Conservation (phyloP, 2,888 invertebrate species). For the Dusona sp. region DNA sequence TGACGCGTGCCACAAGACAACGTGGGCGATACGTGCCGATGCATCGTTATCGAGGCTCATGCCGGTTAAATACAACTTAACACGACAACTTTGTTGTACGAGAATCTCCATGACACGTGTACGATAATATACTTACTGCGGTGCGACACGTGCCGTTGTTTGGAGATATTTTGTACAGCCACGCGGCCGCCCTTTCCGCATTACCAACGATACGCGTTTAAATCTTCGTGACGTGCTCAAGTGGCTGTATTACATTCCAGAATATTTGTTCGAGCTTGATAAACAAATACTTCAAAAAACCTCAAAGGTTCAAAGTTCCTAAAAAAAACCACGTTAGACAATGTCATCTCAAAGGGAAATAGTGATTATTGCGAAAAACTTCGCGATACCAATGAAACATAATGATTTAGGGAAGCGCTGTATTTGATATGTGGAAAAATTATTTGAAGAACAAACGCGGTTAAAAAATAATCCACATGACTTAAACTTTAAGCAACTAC, state of each 20-base stretch:
- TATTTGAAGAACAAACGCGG: not conserved
- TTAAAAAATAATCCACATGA: not conserved
- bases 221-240: conserved; percentile 65
- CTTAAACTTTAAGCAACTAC: not conserved
- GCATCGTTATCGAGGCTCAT: conserved; percentile 54
- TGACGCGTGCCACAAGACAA: not conserved
- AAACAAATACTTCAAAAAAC: not conserved
- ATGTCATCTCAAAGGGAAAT: not conserved
- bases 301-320: conserved; percentile 19
- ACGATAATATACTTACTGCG: conserved; percentile 54
- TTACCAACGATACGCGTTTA: conserved; percentile 45
- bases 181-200: conserved; percentile 54
- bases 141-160: conserved; percentile 79
- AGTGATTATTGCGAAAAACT: not conserved
- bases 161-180: conserved; percentile 75
- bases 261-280: not conserved
- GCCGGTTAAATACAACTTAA: conserved; percentile 26
- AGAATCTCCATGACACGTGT: conserved; percentile 59
- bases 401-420: not conserved
- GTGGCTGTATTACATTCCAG: conserved; percentile 46
- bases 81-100: conserved; percentile 43
- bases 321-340: not conserved
- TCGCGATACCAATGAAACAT: conserved; percentile 10
- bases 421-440: not conserved
- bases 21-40: conserved; percentile 75